These are phyloP conservation scores for Ectobius pallidus DNA, from an alignment of 2,888 invertebrate genomes.

Conservation along the genomic window DNA sequence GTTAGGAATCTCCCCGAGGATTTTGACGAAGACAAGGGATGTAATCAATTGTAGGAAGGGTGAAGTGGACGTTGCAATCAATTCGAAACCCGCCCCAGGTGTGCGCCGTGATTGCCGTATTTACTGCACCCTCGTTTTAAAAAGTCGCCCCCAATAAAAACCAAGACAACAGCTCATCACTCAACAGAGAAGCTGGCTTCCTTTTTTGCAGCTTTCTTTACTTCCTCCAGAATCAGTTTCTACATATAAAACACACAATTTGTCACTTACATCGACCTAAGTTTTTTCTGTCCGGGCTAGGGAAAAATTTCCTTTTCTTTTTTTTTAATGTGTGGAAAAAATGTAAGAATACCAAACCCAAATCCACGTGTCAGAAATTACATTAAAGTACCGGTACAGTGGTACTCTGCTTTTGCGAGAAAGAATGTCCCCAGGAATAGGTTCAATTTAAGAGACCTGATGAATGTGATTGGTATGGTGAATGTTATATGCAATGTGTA, in stretches of 20 bases:
- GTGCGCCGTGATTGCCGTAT: slow-evolving; percentile 23
- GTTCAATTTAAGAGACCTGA: too few species aligned
- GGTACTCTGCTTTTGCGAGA: too few species aligned
- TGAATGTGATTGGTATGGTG: too few species aligned
- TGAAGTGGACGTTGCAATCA: slow-evolving; percentile 18
- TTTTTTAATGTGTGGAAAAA: too few species aligned
- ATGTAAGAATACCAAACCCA: too few species aligned
- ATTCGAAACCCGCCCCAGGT: slow-evolving; percentile 12
- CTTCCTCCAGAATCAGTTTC: neutral
- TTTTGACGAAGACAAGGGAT: slow-evolving; percentile 18
- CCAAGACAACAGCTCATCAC: slow-evolving; percentile 8
- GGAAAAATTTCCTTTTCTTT: too few species aligned
- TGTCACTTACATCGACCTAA: neutral
- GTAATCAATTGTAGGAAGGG: slow-evolving; percentile 18
- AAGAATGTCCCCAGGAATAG: too few species aligned
- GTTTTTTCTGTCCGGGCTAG: too few species aligned
- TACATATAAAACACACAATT: slow-evolving; percentile 11
- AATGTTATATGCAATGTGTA: too few species aligned
- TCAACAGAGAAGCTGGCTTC: neutral
- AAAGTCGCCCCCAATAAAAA: slow-evolving; percentile 16
- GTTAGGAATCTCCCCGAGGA: neutral
- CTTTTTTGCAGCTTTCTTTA: neutral
- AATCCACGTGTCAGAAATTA: too few species aligned
- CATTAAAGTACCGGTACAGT: too few species aligned
- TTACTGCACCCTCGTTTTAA: slow-evolving; percentile 6